These are phyloP conservation scores for Hemicentrotus pulcherrimus DNA, from an alignment of 35 echinoderm and acorn worm genomes.

Conservation along the genomic window DNA sequence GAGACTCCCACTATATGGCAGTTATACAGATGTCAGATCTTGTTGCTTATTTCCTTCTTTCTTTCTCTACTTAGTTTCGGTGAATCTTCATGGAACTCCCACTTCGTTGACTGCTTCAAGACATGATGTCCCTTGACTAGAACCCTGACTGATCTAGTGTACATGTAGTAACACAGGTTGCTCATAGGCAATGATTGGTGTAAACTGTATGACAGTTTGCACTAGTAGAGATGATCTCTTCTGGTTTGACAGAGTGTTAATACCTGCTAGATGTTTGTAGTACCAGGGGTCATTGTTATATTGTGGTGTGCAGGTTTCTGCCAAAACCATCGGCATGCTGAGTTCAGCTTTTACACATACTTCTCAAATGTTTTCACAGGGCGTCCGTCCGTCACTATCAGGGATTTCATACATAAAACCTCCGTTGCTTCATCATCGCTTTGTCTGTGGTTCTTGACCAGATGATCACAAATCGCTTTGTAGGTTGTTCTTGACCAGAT, in stretches of 20 bases:
- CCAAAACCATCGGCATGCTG: conserved; percentile 53
- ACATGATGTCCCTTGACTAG: conserved; percentile 59
- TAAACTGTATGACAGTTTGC: conserved; percentile 46
- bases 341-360: conserved; percentile 52
- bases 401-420: conserved; percentile 50
- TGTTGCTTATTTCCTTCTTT: conserved; percentile 17
- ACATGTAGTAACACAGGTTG: conserved; percentile 52
- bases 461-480: no score
- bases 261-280: background rate
- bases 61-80: background rate
- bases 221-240: conserved; percentile 53
- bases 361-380: conserved; percentile 43
- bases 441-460: conserved; percentile 51
- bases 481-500: conserved; percentile 66
- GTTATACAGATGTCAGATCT: background rate
- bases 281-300: conserved; percentile 35
- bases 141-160: conserved; percentile 59
- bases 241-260: conserved; percentile 46
- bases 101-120: conserved; percentile 41
- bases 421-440: conserved; percentile 30
- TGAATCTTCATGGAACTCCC: background rate
- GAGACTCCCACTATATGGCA: no score
- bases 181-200: conserved; percentile 61
- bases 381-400: conserved; percentile 8
- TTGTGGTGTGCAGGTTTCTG: conserved; percentile 22